Percentiles rank a stretch among this genome's conserved stretches.
Conservation (phyloP, 2,113 vertebrate species). For the Gymnobelideus leadbeateri region DNA sequence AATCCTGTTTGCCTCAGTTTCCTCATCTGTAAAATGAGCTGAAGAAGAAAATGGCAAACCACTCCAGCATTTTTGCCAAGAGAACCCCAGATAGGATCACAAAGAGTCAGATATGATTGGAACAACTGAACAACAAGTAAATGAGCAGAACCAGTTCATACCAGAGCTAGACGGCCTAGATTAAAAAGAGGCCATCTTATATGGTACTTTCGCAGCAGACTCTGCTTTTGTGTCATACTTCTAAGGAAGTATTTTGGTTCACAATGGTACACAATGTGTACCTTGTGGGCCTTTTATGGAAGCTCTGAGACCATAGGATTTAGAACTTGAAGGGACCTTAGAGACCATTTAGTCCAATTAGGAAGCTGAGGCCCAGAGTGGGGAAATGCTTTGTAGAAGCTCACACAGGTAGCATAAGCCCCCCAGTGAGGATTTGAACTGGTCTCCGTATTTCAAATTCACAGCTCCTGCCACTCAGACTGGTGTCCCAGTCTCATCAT, state of each 20-base stretch:
- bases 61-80: neutral
- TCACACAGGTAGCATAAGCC: neutral
- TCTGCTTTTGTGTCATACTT: neutral
- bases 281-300: neutral
- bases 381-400: neutral
- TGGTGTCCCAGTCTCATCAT: neutral
- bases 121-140: neutral
- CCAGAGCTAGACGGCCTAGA: neutral
- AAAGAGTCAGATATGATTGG: neutral
- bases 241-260: neutral
- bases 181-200: neutral
- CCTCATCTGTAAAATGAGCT: neutral
- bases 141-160: neutral
- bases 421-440: neutral
- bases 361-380: neutral
- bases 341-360: conserved; percentile 29
- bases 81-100: neutral
- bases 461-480: neutral
- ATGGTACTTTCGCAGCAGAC: neutral
- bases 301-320: conserved; percentile 13
- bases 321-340: conserved; percentile 15
- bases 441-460: neutral
- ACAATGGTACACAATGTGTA: no score
- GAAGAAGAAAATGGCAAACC: neutral
- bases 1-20: neutral